Base-by-base conservation (phyloP, 2,113 vertebrate genomes). In the Indicator indicator region DNA sequence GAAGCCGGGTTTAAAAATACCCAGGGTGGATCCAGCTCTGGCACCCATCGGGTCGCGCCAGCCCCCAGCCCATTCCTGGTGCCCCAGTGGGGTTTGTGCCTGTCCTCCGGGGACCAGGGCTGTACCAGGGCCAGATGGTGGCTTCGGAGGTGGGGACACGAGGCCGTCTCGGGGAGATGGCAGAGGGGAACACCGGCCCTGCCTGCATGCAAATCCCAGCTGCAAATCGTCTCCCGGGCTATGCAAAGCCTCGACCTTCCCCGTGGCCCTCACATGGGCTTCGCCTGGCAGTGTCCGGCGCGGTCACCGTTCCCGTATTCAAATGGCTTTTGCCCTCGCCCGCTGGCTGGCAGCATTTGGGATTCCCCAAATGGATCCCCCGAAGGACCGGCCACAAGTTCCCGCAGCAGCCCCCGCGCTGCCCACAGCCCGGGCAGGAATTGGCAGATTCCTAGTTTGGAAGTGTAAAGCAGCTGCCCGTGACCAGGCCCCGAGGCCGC, bases 1-100 rank as follows among this genome's bases (percentile, higher is more conserved):
- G 58, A 44, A 88, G 19, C 84, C 2, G 36, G 9, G 69, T 59
- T 86, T 96, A 95, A 96, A 95, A 96, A 94, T 95, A 96, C 18
- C 87, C 94, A 32, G 52, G 2, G 21, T 72, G 89, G 79, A 32
- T 79, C 83, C 58, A 17, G 67, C 62, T 36, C 48, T 82, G 88
- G 82, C 91, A 89, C 82, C 68, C 44, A 7, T 1, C 4, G 42
- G 9, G 28, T 58, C 65, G 44, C 77, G 81, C 19, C 30, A 1
- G 23, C 40, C 76, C 46, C 17, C 52, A 13, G n/a, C 27, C 59
- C 46, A 4, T 28, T 33, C 40, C 36, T 1, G 2, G n/a, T 15
- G 42, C 5, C 36, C 60, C 9, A 1, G 23, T 6, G 40, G 56
- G 55, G 85, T 77, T 64, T 48, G 69, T 26, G 65, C 23, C 3